A percentile compares a stretch with the other conserved stretches of the same genome.
Evolutionary conservation across 2,888 invertebrate genomes (phyloP).

Genomic region (Mayetiola destructor): DNA sequence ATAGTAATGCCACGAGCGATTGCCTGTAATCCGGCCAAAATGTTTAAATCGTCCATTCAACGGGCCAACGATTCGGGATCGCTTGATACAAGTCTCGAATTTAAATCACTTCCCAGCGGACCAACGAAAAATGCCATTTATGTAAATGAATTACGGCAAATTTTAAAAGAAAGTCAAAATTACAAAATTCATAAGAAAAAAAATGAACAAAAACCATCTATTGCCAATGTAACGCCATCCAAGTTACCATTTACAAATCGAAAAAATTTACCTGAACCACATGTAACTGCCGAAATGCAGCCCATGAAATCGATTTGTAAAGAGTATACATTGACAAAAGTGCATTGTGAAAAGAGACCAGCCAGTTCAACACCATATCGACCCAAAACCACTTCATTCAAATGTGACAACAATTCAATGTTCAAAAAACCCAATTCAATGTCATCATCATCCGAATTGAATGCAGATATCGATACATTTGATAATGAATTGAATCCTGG

Average conservation of each 20-base stretch:
- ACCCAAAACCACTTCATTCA: neutral
- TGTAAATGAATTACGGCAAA: conserved; percentile 11
- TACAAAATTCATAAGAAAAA: neutral
- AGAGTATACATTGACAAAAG: neutral
- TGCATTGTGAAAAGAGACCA: neutral
- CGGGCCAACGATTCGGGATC: conserved; percentile 32
- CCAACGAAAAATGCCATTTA: neutral
- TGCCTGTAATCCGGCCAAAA: conserved; percentile 17
- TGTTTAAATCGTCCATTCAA: conserved; percentile 30
- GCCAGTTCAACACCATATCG: conserved; percentile 14
- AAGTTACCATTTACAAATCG: neutral
- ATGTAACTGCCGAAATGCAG: neutral
- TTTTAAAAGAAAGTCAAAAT: neutral
- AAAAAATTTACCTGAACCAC: neutral
- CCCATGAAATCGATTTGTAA: neutral
- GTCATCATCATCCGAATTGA: conserved; percentile 17
- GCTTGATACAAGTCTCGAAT: conserved; percentile 31
- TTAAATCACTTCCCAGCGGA: conserved; percentile 1
- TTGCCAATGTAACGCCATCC: neutral
- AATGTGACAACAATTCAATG: neutral
- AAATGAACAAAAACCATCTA: neutral
- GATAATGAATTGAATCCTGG: neutral
- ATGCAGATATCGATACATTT: conserved; percentile 19
- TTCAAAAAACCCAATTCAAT: too few species aligned
- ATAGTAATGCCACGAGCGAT: neutral